Percentiles rank a stretch among this genome's conserved stretches.
Evolutionary conservation across 2,888 invertebrate species (phyloP).

Genomic region (Aleiodes leptofemur): DNA sequence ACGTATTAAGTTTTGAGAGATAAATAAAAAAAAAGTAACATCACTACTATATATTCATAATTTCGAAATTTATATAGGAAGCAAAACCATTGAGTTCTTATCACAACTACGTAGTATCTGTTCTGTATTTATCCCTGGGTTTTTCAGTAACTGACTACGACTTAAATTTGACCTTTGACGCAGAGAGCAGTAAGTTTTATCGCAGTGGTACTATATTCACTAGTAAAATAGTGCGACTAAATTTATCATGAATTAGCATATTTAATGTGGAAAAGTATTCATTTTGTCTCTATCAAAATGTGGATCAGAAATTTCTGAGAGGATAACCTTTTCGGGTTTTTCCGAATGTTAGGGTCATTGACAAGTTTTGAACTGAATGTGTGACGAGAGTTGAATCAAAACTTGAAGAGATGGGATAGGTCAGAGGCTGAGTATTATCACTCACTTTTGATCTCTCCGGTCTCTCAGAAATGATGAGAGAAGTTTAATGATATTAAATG

Average conservation of each 20-base stretch:
- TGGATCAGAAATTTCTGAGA: constrained; percentile 20
- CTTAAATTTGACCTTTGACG: constrained; percentile 38
- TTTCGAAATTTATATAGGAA: constrained; percentile 7
- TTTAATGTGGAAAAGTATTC: constrained; percentile 3
- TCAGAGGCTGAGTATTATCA: background rate
- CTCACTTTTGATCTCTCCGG: background rate
- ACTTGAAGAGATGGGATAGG: constrained; percentile 2
- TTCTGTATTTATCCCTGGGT: constrained; percentile 40
- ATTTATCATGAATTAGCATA: constrained; percentile 23
- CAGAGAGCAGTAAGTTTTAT: constrained; percentile 25
- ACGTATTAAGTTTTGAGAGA: background rate
- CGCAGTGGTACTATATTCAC: constrained; percentile 14
- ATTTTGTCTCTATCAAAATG: background rate
- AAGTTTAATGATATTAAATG: constrained; percentile 28
- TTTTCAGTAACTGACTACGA: constrained; percentile 2
- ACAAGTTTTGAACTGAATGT: no score
- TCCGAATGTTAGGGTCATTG: no score
- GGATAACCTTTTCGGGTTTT: no score
- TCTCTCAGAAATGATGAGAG: background rate
- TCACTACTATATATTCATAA: background rate
- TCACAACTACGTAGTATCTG: constrained; percentile 17
- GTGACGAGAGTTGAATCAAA: background rate
- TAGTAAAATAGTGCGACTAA: constrained; percentile 38
- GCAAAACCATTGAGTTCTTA: background rate
- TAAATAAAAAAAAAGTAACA: background rate